phyloP scores from a whole-genome alignment of 2,888 invertebrate genomes.

The Seira musarum region DNA sequence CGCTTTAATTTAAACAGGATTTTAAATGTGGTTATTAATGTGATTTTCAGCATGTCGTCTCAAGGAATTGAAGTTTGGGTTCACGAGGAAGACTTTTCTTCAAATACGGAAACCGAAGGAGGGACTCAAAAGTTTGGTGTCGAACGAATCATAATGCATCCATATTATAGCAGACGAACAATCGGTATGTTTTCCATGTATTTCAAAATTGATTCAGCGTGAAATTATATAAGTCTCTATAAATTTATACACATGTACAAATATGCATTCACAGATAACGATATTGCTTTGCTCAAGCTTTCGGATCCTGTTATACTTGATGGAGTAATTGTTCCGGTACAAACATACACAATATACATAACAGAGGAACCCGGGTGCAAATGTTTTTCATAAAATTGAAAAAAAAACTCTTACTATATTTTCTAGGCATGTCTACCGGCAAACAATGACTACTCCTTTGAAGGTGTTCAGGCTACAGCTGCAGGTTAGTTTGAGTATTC shows the following conservation, averaged over 20 bases:
- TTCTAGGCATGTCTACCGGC: conserved; percentile 57
- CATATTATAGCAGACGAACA: conserved; percentile 56
- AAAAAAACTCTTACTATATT: too few relatives aligned
- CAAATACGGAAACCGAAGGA: conserved; percentile 59
- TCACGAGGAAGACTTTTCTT: conserved; percentile 63
- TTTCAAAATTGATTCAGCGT: too few relatives aligned
- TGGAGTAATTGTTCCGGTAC: conserved; percentile 54
- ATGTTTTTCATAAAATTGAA: too few relatives aligned
- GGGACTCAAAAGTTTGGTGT: conserved; percentile 62
- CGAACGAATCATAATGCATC: conserved; percentile 60
- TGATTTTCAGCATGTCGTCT: conserved; percentile 44
- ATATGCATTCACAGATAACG: conserved; percentile 42
- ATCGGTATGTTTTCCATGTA: too few relatives aligned
- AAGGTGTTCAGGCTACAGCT: conserved; percentile 41
- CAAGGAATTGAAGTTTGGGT: conserved; percentile 60
- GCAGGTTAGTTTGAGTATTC: conserved; percentile 45
- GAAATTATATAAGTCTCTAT: too few relatives aligned
- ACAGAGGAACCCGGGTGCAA: too few relatives aligned
- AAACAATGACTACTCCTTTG: conserved; percentile 59
- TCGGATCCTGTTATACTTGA: conserved; percentile 57
- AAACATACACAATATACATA: too few relatives aligned
- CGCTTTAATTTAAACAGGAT: too few relatives aligned
- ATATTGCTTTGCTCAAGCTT: conserved; percentile 62
- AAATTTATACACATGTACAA: too few relatives aligned
- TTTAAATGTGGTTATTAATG: not conserved